phyloP scores from a whole-genome alignment of 2,888 invertebrate species.

The Leptinotarsa juncta region DNA sequence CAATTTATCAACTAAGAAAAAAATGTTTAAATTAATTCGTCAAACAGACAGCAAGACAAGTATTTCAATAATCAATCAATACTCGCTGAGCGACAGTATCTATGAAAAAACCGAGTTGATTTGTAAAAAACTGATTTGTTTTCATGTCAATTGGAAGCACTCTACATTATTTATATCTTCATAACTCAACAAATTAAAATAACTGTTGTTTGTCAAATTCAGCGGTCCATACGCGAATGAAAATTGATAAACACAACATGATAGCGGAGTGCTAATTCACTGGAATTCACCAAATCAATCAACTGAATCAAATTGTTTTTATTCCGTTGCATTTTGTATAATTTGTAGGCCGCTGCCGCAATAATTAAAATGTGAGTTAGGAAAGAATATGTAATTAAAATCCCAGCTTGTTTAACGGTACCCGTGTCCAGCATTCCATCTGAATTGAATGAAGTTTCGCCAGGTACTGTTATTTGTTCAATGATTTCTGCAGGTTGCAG shows the following conservation, averaged over 20 bases:
- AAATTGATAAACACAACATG: constrained; percentile 5
- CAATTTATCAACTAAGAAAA: no score
- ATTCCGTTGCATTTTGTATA: not conserved
- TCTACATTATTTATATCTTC: not conserved
- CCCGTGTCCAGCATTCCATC: no score
- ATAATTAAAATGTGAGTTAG: not conserved
- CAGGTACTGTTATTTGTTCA: no score
- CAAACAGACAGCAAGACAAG: no score
- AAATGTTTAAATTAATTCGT: no score
- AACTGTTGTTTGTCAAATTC: not conserved
- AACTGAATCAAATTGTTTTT: constrained; percentile 1
- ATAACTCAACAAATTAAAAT: not conserved
- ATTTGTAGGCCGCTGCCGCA: not conserved
- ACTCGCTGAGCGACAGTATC: no score
- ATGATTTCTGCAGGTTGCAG: no score
- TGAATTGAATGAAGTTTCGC: no score
- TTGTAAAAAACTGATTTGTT: not conserved
- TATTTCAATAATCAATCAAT: no score
- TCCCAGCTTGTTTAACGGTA: no score
- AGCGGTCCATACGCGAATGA: not conserved
- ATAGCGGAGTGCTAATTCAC: constrained; percentile 5
- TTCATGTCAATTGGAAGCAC: not conserved
- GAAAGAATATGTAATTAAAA: no score
- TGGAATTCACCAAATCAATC: not conserved
- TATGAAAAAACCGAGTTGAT: not conserved